A percentile compares a stretch with the other conserved stretches of the same genome.
Evolutionary conservation across 2,113 vertebrate genomes (phyloP).

Genomic region (Bos indicus): DNA sequence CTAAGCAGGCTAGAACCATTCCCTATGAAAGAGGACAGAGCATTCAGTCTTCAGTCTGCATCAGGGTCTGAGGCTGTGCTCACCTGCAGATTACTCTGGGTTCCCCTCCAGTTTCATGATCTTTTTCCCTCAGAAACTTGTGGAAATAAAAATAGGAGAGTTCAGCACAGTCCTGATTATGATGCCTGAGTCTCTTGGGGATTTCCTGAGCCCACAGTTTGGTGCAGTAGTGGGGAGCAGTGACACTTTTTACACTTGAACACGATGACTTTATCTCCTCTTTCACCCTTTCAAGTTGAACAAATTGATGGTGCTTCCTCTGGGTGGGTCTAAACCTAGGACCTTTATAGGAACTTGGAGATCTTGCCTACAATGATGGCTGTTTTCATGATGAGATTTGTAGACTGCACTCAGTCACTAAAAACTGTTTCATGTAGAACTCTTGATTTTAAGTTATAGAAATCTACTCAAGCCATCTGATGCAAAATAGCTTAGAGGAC

Average conservation of each 20-base stretch:
- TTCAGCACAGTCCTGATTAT: neutral
- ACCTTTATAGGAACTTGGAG: neutral
- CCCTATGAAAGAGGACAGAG: neutral
- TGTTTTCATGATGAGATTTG: neutral
- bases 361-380: neutral
- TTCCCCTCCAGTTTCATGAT: neutral
- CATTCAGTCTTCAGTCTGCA: neutral
- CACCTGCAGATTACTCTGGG: neutral
- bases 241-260: neutral
- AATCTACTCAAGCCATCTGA: neutral
- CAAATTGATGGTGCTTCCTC: neutral
- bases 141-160: neutral
- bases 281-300: neutral
- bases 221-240: neutral
- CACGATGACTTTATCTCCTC: neutral
- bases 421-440: neutral
- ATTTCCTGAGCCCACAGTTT: neutral
- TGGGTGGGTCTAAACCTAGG: neutral
- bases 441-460: neutral
- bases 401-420: neutral
- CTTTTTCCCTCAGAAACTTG: neutral
- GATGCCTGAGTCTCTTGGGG: neutral
- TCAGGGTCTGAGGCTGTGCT: neutral
- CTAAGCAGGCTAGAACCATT: neutral
- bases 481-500: neutral